Evolutionary conservation across 2,888 invertebrate species (phyloP).

Genomic region (Osmoderma eremita): DNA sequence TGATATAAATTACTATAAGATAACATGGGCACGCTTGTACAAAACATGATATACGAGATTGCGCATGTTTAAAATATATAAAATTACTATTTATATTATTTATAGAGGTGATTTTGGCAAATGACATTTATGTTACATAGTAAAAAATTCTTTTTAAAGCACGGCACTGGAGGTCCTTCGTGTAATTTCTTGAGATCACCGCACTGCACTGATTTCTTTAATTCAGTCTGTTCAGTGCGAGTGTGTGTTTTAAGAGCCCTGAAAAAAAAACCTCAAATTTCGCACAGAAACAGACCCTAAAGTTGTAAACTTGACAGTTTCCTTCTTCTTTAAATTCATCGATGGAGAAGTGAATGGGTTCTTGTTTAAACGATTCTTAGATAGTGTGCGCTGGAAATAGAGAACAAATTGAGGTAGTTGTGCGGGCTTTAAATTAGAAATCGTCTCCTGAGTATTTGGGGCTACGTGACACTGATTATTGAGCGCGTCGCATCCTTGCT

Average conservation of each 20-base stretch:
- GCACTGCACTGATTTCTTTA: constrained; percentile 50
- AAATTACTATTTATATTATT: constrained; percentile 54
- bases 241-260: constrained; percentile 16
- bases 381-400: constrained; percentile 23
- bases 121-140: constrained; percentile 66
- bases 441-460: constrained; percentile 42
- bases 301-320: neutral
- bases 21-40: constrained; percentile 37
- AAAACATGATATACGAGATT: constrained; percentile 42
- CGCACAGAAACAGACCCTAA: constrained; percentile 28
- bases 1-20: constrained; percentile 45
- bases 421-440: constrained; percentile 21
- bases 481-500: constrained; percentile 61
- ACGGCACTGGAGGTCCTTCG: constrained; percentile 54
- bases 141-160: constrained; percentile 53
- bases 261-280: constrained; percentile 33
- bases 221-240: constrained; percentile 32
- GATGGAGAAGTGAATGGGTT: neutral
- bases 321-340: constrained; percentile 14
- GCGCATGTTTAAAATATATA: constrained; percentile 31
- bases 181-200: constrained; percentile 57
- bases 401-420: constrained; percentile 34
- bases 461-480: constrained; percentile 63
- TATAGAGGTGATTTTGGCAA: constrained; percentile 64
- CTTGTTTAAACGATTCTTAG: constrained; percentile 1